Evolutionary conservation across 2,888 invertebrate genomes (phyloP).

Genomic region (Drosophila atroscutellata): DNA sequence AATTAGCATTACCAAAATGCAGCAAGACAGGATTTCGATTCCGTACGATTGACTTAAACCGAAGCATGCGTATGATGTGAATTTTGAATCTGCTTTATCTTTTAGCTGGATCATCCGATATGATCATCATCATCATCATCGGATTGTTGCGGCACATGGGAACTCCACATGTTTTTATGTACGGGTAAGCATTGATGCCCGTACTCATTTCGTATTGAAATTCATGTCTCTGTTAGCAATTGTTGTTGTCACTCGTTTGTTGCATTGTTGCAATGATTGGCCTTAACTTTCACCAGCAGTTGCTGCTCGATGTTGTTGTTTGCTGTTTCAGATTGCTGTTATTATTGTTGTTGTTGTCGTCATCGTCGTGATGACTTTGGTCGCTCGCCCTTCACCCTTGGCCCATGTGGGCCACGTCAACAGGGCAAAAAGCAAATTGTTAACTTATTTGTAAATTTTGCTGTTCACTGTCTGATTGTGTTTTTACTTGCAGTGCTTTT

Average conservation of each 20-base stretch:
- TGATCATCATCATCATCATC: slow-evolving; percentile 39
- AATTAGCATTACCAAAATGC: slow-evolving; percentile 64
- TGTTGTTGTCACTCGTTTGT: slow-evolving; percentile 58
- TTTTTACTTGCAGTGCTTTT: slow-evolving; percentile 30
- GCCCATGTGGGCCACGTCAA: slow-evolving; percentile 43
- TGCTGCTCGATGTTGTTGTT: slow-evolving; percentile 18
- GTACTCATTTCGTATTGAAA: slow-evolving; percentile 65
- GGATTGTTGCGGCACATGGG: slow-evolving; percentile 33
- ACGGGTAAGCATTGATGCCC: slow-evolving; percentile 2
- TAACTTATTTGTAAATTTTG: slow-evolving; percentile 78
- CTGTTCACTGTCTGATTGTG: slow-evolving; percentile 52
- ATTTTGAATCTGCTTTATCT: slow-evolving; percentile 48
- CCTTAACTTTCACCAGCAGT: slow-evolving; percentile 73
- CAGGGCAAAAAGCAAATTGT: slow-evolving; percentile 76
- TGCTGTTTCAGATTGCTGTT: slow-evolving; percentile 9
- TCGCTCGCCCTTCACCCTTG: slow-evolving; percentile 56
- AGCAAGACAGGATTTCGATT: slow-evolving; percentile 11
- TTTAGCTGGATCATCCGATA: slow-evolving; percentile 23
- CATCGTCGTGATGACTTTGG: slow-evolving; percentile 74
- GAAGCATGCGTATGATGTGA: slow-evolving; percentile 52
- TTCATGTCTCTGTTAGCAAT: slow-evolving; percentile 78
- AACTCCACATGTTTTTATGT: slow-evolving; percentile 15
- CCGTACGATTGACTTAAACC: slow-evolving; percentile 24
- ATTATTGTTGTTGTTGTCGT: slow-evolving; percentile 21
- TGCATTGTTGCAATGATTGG: slow-evolving; percentile 73